Evolutionary conservation across 2,113 vertebrate genomes (phyloP).

Genomic region (Tachysurus fulvidraco): DNA sequence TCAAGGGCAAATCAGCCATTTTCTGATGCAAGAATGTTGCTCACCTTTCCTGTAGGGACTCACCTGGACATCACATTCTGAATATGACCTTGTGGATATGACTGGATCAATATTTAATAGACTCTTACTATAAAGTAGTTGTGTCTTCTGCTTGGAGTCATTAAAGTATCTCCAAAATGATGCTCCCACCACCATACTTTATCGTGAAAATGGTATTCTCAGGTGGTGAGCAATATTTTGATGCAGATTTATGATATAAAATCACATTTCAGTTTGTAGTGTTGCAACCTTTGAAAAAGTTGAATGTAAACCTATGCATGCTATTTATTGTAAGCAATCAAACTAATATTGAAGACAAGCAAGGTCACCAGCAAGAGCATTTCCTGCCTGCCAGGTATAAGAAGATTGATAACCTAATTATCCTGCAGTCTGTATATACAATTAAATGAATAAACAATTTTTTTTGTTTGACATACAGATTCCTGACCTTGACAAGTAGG

Average conservation of each 20-base stretch:
- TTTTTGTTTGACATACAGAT: neutral
- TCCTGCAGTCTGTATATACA: neutral
- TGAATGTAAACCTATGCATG: neutral
- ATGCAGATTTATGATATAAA: neutral
- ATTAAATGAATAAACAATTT: neutral
- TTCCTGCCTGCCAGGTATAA: neutral
- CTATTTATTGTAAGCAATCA: neutral
- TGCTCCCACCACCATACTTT: neutral
- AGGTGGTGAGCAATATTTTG: neutral
- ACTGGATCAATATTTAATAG: neutral
- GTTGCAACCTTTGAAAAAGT: no score
- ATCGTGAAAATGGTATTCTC: neutral
- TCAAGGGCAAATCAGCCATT: slow-evolving; percentile 20
- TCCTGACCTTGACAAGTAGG: neutral
- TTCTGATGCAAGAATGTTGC: neutral
- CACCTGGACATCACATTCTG: neutral
- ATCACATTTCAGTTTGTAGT: neutral
- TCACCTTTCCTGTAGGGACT: neutral
- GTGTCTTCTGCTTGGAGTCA: neutral
- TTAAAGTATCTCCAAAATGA: neutral
- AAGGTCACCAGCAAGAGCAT: neutral
- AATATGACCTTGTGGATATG: neutral
- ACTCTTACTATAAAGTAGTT: neutral
- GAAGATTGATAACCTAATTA: neutral
- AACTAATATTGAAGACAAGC: neutral